These are phyloP conservation scores for Emydocephalus ijimae DNA, from an alignment of 2,113 vertebrate species.

Conservation along the genomic window DNA sequence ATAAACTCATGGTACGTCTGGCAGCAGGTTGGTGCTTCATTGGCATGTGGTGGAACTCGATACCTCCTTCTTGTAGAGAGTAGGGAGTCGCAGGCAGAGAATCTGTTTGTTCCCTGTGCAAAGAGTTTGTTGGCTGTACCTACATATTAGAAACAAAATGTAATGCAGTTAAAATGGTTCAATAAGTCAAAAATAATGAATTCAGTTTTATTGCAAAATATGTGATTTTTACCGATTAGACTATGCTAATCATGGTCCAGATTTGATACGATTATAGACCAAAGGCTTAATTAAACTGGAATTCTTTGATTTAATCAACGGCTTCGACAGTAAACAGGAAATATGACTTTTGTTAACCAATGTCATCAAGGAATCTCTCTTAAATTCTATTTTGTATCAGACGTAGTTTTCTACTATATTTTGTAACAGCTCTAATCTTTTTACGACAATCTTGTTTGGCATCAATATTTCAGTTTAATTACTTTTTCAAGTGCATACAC, in stretches of 20 bases:
- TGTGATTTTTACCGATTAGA: background rate
- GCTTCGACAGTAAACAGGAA: background rate
- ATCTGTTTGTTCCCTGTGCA: constrained; percentile 67
- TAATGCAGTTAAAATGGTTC: constrained; percentile 4
- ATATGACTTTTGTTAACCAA: background rate
- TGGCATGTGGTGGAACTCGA: constrained; percentile 63
- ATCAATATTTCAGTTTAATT: background rate
- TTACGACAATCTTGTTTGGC: background rate
- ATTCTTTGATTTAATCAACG: constrained; percentile 28
- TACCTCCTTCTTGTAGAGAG: constrained; percentile 63
- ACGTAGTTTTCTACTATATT: background rate
- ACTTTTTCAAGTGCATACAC: background rate
- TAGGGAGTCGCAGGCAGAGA: constrained; percentile 68
- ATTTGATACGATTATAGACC: background rate
- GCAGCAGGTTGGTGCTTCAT: constrained; percentile 45
- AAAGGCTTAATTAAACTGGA: background rate
- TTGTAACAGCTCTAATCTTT: background rate
- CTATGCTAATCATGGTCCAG: background rate
- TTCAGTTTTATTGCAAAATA: background rate
- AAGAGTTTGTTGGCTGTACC: constrained; percentile 67
- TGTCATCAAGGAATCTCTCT: background rate
- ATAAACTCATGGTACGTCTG: constrained; percentile 68
- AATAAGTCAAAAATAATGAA: background rate
- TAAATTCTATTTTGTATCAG: background rate
- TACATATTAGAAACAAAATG: constrained; percentile 51